Base-by-base conservation (phyloP, 2,888 invertebrate genomes). In the Erebia palarica region DNA sequence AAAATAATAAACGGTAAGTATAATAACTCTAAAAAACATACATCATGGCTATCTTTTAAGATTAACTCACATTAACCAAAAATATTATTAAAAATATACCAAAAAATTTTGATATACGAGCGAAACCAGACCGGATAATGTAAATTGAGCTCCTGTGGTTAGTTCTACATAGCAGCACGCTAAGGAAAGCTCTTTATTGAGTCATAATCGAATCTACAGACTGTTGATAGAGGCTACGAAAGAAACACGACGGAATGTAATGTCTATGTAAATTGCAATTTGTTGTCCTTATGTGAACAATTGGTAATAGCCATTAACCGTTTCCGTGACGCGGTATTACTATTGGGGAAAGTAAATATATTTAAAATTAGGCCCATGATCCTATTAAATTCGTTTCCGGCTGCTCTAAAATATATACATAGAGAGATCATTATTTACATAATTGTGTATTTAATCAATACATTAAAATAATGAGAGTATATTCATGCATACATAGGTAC, bases 221-320 rank as follows among this genome's bases (percentile, higher is more conserved):
- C 27, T 1, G 14, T 58, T 57, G 16, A 21, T 36, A 18, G 27
- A 58, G 21, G 13, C 57, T 58, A 58, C 53, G 27, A 13, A 58
- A 14, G 13, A 27, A 13, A 58, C 57, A 8, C 27, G 57, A 18
- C 5, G 57, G 13, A 57, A 57, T 57, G n/a, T 10, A 21, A 21
- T 21, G 57, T 57, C 13, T 27, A 58, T 21, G 57, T 27, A 27
- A 58, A 27, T 58, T 58, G 27, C 57, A 27, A 5, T 14, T 10
- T 58, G 21, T 58, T 58, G 57, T 58, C 21, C 18, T 58, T 58
- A 27, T 14, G 27, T 21, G 27, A 58, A 58, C 55, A 58, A 58
- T 58, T 21, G 21, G 27, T 27, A 57, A 57, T 57, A 21, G 21
- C 11, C 18, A 9, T 57, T 57, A 57, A 16, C 11, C 18, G 18